Conservation (phyloP, 1,140 invertebrate species). For the Sycobia sp. region DNA sequence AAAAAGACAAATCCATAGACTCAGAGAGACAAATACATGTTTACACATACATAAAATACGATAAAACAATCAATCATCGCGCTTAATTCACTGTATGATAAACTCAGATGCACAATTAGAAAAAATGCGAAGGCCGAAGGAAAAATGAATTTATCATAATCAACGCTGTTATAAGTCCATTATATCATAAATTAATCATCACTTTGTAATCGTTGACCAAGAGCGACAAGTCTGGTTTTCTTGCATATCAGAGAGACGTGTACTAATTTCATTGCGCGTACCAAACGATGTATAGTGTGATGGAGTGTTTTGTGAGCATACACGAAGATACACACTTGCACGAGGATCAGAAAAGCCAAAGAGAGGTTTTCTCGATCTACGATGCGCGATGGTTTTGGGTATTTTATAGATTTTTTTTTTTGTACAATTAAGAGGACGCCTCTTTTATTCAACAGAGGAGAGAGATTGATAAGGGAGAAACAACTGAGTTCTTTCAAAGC, state of each 20-base stretch:
- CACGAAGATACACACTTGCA: slow-evolving; percentile 43
- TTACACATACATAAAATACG: slow-evolving; percentile 17
- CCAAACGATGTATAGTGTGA: background rate
- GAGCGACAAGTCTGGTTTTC: slow-evolving; percentile 55
- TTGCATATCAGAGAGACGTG: slow-evolving; percentile 54
- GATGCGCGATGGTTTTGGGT: slow-evolving; percentile 52
- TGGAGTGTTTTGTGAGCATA: slow-evolving; percentile 7
- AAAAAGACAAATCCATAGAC: background rate
- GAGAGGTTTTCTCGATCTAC: slow-evolving; percentile 43
- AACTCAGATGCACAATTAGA: slow-evolving; percentile 8
- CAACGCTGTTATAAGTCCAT: background rate
- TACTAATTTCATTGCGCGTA: slow-evolving; percentile 31
- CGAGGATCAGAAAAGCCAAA: slow-evolving; percentile 40
- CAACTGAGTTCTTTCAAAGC: slow-evolving; percentile 1
- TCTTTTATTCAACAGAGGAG: slow-evolving; percentile 11
- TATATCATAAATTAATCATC: slow-evolving; percentile 35
- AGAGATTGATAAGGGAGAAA: background rate
- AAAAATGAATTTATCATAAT: slow-evolving; percentile 15
- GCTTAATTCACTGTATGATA: slow-evolving; percentile 16
- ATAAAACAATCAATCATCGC: slow-evolving; percentile 26
- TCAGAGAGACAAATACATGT: slow-evolving; percentile 28
- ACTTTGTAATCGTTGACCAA: slow-evolving; percentile 49
- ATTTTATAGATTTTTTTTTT: slow-evolving; percentile 54
- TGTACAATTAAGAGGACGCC: slow-evolving; percentile 14
- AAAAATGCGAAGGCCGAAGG: slow-evolving; percentile 18